phyloP scores from a whole-genome alignment of 1,140 invertebrate genomes.

The Conus ventricosus region DNA sequence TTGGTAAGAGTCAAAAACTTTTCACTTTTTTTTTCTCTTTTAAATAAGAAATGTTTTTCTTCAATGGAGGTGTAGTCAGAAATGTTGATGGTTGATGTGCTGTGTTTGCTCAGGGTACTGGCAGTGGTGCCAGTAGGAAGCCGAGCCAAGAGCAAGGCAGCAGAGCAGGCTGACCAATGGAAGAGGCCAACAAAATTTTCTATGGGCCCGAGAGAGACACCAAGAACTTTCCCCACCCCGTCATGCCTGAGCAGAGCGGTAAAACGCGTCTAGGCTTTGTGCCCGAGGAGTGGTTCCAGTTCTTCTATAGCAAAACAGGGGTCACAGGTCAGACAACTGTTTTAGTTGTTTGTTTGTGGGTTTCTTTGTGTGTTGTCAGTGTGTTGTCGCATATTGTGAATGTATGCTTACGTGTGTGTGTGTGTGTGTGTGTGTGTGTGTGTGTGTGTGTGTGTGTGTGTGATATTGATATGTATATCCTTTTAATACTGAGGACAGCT shows the following conservation, averaged over 20 bases:
- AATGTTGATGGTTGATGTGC: too few relatives aligned
- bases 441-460: too few relatives aligned
- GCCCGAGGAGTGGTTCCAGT: conserved; percentile 95
- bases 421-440: too few relatives aligned
- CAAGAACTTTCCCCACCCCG: conserved; percentile 83
- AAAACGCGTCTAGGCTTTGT: conserved; percentile 90
- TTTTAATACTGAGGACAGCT: too few relatives aligned
- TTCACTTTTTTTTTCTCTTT: too few relatives aligned
- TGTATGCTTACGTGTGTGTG: too few relatives aligned
- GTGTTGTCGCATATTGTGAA: too few relatives aligned
- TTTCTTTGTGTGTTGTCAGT: too few relatives aligned
- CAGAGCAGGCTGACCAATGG: conserved; percentile 54
- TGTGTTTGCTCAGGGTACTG: conserved; percentile 14
- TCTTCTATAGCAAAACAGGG: conserved; percentile 96
- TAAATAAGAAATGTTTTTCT: too few relatives aligned
- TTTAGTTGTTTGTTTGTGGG: not conserved
- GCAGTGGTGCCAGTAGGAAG: conserved; percentile 4
- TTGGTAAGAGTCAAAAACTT: too few relatives aligned
- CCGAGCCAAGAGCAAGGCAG: not conserved
- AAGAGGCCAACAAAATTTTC: conserved; percentile 66
- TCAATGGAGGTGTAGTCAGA: too few relatives aligned
- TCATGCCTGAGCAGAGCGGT: conserved; percentile 80
- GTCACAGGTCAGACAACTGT: conserved; percentile 77
- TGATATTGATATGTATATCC: too few relatives aligned
- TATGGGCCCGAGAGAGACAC: conserved; percentile 78